Percentiles rank a stretch among this genome's conserved stretches.
phyloP scores from a whole-genome alignment of 2,888 invertebrate genomes.

The Eremobia ochroleuca region DNA sequence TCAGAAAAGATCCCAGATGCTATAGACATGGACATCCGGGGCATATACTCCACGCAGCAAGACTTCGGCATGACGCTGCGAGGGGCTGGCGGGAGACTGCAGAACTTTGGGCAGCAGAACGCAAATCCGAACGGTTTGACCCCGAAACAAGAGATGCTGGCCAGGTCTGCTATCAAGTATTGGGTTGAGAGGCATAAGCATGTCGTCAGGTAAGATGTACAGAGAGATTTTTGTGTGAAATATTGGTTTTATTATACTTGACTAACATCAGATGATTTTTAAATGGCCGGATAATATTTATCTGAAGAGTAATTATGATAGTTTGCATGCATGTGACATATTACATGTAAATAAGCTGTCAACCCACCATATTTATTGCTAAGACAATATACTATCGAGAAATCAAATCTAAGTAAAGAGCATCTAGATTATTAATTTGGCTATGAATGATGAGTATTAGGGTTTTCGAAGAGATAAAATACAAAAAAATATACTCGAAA shows the following conservation, averaged over 20 bases:
- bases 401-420: too few relatives aligned
- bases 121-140: conserved; percentile 94
- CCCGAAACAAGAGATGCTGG: conserved; percentile 96
- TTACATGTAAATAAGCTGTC: background rate
- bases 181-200: conserved; percentile 98
- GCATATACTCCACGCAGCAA: conserved; percentile 94
- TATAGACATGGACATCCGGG: conserved; percentile 93
- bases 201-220: conserved; percentile 93
- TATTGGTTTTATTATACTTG: background rate
- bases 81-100: conserved; percentile 92
- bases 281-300: background rate
- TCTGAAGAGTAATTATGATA: background rate
- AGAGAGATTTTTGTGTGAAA: background rate
- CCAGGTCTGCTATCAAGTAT: conserved; percentile 96
- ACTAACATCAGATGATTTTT: background rate
- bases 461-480: background rate
- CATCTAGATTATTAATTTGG: background rate
- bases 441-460: background rate
- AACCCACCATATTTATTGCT: background rate
- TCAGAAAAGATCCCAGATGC: conserved; percentile 89
- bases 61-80: conserved; percentile 95
- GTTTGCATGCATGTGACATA: too few relatives aligned
- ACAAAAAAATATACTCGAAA: background rate
- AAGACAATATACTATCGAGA: background rate
- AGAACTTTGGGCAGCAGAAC: conserved; percentile 90